Conservation (phyloP, 2,113 vertebrate genomes). For the Chunga burmeisteri region DNA sequence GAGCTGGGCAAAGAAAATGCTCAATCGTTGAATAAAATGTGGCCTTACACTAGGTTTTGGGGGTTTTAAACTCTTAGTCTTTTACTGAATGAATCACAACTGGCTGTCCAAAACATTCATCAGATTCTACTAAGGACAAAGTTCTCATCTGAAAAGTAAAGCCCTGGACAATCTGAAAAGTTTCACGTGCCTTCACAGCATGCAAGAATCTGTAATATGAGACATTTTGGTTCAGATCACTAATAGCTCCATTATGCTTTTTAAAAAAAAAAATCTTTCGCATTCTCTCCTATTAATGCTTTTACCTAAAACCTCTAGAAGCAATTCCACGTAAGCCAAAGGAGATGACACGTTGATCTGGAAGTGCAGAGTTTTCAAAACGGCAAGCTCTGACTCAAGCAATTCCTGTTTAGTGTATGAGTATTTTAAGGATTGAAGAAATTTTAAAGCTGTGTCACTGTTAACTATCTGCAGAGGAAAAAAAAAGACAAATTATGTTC, state of each 20-base stretch:
- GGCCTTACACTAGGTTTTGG: neutral
- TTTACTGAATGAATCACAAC: neutral
- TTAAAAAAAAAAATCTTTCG: neutral
- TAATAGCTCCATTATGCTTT: neutral
- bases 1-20: neutral
- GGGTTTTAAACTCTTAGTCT: neutral
- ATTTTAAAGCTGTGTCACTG: constrained; percentile 77
- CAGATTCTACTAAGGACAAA: neutral
- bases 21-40: neutral
- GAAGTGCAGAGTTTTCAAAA: constrained; percentile 88
- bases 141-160: neutral
- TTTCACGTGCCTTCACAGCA: neutral
- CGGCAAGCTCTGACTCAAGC: constrained; percentile 84
- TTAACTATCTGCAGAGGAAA: constrained; percentile 78
- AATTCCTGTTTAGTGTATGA: constrained; percentile 80
- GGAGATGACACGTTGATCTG: constrained; percentile 83
- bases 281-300: neutral
- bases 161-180: neutral
- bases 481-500: neutral
- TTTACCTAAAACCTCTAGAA: constrained; percentile 92
- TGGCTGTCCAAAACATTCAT: neutral
- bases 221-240: neutral
- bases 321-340: constrained; percentile 84
- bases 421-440: constrained; percentile 81
- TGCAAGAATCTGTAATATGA: accelerated